Evolutionary conservation across 2,113 vertebrate species (phyloP), one percentile per base, ranked within the genome.

Genomic region (Vidua chalybeata): DNA sequence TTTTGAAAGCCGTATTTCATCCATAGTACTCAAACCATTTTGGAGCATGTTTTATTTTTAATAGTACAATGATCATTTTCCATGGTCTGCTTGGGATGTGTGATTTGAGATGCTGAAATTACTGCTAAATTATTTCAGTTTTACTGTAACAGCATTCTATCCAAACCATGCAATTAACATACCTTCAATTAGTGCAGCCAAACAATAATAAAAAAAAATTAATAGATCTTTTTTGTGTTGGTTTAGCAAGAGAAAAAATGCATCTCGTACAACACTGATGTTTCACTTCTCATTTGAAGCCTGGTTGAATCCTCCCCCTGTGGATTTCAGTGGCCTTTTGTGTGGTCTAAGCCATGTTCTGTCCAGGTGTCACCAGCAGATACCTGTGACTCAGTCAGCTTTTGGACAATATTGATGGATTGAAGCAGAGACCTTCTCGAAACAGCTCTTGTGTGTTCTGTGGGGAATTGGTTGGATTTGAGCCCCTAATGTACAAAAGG

Each of bases 21-120:
- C 56, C 41, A 20, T 11, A 63, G 26, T 19, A 28, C 37, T 94
- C 77, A 73, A 84, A 39, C 58, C 0, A 77, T 16, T 89, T 79
- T 84, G 48, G 17, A 87, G 18, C 58, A 15, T 64, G 61, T 61
- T 93, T 89, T 87, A 75, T 78, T 95, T 96, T 94, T 93, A 87
- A 79, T 87, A 89, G 28, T 35, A 80, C 68, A 92, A 80, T 89
- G 52, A 90, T 84, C 21, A 88, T 96, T 95, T 92, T 92, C 80
- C 84, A 95, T 0, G 7, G 43, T 87, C 91, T 92, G 46, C 72
- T 77, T 74, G 46, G 54, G 58, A 54, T 41, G 35, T 2, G 2
- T 35, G 43, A 80, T 74, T 84, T 39, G 63, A 84, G 84, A 80
- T 89, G 66, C 77, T 84, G 91, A 89, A 89, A 87, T 95, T 69